Evolutionary conservation across 2,888 invertebrate species (phyloP).

Genomic region (Eupithecia subfuscata): DNA sequence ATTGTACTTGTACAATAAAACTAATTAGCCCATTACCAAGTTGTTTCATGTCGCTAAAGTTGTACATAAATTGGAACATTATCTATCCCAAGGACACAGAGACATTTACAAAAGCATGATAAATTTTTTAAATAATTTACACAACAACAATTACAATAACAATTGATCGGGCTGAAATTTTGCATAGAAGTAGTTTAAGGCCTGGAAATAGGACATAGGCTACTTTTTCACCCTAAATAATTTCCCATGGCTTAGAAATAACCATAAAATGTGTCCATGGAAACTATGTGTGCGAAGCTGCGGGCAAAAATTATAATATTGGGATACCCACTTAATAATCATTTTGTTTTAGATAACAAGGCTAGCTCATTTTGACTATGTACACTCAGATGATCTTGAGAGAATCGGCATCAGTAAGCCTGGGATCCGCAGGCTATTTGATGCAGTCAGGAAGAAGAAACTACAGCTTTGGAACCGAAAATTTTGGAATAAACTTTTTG

Average conservation of each 20-base stretch:
- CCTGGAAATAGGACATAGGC: too few relatives aligned
- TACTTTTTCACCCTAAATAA: too few relatives aligned
- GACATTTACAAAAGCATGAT: neutral
- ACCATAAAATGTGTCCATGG: too few relatives aligned
- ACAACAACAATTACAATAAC: too few relatives aligned
- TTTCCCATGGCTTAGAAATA: too few relatives aligned
- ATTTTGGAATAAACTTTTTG: constrained; percentile 91
- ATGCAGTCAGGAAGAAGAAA: constrained; percentile 95
- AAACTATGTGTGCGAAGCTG: too few relatives aligned
- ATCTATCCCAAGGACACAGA: neutral
- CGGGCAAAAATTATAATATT: too few relatives aligned
- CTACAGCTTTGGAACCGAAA: constrained; percentile 92
- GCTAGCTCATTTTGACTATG: constrained; percentile 98
- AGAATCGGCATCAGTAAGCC: constrained; percentile 97
- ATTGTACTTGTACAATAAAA: neutral
- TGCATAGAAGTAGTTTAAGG: too few relatives aligned
- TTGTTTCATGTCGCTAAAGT: neutral
- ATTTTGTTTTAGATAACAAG: constrained; percentile 89
- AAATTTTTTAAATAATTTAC: neutral
- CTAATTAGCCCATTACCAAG: neutral
- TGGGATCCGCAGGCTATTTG: constrained; percentile 94
- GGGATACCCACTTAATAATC: neutral
- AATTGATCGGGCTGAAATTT: too few relatives aligned
- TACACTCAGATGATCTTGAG: constrained; percentile 97
- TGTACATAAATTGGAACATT: neutral